Evolutionary conservation across 2,113 vertebrate species (phyloP).

Genomic region (Myrmophylax atrothorax): DNA sequence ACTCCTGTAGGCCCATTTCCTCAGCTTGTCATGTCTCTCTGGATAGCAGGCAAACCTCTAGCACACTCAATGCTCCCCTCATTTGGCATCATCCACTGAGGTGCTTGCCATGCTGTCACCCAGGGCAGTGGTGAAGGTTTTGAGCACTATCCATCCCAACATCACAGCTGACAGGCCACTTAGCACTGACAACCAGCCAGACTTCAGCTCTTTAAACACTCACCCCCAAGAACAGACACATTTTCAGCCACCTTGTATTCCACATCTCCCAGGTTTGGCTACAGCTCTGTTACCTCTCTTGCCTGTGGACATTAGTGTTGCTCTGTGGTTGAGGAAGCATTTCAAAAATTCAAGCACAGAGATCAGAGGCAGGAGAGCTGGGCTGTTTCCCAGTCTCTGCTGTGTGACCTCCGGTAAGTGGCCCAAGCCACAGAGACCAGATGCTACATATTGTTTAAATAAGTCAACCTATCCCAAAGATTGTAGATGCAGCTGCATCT

Average conservation of each 20-base stretch:
- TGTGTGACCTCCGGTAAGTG: neutral
- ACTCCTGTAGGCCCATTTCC: neutral
- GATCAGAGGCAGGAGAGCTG: constrained; percentile 19
- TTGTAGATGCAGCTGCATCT: neutral
- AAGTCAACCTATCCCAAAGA: neutral
- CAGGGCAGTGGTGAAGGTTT: neutral
- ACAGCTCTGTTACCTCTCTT: neutral
- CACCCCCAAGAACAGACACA: neutral
- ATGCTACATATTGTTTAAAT: constrained; percentile 9
- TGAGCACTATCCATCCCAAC: neutral
- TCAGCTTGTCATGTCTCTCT: neutral
- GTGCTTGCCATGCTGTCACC: neutral
- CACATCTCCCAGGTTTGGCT: neutral
- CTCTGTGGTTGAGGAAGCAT: neutral
- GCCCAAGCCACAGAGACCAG: constrained; percentile 11
- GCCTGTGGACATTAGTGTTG: neutral
- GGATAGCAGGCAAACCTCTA: neutral
- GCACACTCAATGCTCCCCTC: neutral
- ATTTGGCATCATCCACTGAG: neutral
- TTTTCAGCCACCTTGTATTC: neutral
- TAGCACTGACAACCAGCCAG: neutral
- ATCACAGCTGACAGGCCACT: neutral
- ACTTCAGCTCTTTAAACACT: neutral
- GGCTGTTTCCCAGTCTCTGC: constrained; percentile 23
- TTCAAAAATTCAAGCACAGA: neutral